Evolutionary conservation across 2,797 vertebrate species (phyloP).

Genomic region (Myotis findleyi): DNA sequence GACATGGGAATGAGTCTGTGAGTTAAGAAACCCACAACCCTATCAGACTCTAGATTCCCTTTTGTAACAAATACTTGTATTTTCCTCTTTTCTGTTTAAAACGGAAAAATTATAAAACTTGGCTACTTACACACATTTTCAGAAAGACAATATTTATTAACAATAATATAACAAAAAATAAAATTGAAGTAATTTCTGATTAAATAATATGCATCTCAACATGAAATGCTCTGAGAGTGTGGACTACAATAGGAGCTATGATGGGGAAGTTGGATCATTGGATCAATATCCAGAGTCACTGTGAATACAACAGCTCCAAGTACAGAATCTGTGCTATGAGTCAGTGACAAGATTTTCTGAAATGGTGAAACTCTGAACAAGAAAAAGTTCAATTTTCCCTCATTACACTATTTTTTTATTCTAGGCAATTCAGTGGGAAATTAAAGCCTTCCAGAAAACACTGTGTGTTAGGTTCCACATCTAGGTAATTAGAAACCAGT

Average conservation of each 20-base stretch:
- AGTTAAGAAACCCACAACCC: background rate
- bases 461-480: background rate
- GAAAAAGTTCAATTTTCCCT: background rate
- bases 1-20: background rate
- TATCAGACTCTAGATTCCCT: background rate
- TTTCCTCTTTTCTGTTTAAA: background rate
- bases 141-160: background rate
- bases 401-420: background rate
- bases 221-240: background rate
- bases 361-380: background rate
- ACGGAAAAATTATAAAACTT: constrained; percentile 13
- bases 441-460: background rate
- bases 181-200: background rate
- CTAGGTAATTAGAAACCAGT: background rate
- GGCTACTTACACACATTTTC: background rate
- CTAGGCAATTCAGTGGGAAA: constrained; percentile 14
- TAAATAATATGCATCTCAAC: background rate
- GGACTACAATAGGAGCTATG: background rate
- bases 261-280: background rate
- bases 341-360: background rate
- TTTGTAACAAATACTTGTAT: background rate
- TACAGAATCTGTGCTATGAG: accelerated
- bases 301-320: background rate
- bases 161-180: background rate
- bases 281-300: too few relatives aligned